Evolutionary conservation across 1,140 invertebrate genomes (phyloP), one percentile per base, ranked within the genome.

Genomic region (Gryllus bimaculatus): DNA sequence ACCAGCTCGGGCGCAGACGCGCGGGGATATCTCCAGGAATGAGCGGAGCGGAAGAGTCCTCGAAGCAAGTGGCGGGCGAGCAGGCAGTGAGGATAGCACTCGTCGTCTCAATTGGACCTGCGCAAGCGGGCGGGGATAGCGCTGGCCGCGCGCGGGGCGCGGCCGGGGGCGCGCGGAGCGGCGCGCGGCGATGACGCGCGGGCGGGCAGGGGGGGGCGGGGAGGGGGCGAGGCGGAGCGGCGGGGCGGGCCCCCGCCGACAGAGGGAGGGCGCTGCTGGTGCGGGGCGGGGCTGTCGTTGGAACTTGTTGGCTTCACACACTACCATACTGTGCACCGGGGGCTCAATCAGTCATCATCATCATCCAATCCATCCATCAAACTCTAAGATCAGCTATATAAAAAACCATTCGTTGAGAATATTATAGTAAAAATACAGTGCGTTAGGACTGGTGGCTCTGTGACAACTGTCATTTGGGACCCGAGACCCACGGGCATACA

Each of bases 1-100:
- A 96, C 94, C 85, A 93, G 89, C 89, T 95, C 94, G 77, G 93
- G 92, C 94, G 85, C 94, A 96, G 78, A 96, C 93, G 81, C 93
- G 89, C 47, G 94, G 94, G 83, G 96, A 95, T 81, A 95, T 94
- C 87, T 95, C 93, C 83, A 96, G 86, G 84, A n/a, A 96, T 95
- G 74, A n/a, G 94, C 93, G 81, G 93, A 93, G 87, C 94, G 80
- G 94, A 94, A 48, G 92, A 89, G 87, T 96, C 93, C 84, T 95
- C 93, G 84, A 93, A 93, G 85, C 94, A 96, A 94, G 88, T 95
- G 92, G 81, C 94, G 89, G 20, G 94, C 94, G 82, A 93, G 88
- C 78, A 95, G 89, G 86, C 94, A 95, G 87, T 95, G 81, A 95
- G 88, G 82, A 94, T 94, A 78, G 92, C 92, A 81, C 93, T 90